Conservation (phyloP, 2,113 vertebrate genomes). For the Mustela lutreola region DNA sequence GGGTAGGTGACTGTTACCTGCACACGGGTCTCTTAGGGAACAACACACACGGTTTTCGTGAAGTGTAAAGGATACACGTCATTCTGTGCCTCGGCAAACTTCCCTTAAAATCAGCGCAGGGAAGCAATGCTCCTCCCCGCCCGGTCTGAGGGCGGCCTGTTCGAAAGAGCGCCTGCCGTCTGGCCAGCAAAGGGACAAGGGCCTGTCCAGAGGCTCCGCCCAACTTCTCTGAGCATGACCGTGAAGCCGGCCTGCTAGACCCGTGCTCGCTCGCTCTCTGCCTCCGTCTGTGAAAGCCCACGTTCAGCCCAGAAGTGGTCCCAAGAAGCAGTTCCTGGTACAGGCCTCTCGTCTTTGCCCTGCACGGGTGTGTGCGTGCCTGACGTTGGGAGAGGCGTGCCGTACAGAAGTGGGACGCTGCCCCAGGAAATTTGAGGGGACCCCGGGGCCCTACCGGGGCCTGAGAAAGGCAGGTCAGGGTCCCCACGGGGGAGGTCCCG, state of each 20-base stretch:
- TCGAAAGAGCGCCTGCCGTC: accelerated
- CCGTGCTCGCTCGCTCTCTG: background rate
- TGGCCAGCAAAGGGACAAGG: background rate
- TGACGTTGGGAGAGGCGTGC: background rate
- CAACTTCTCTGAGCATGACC: too few species aligned
- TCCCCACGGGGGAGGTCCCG: background rate
- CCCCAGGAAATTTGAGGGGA: background rate
- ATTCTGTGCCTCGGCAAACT: background rate
- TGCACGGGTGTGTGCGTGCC: accelerated
- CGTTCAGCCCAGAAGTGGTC: background rate
- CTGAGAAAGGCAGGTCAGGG: background rate
- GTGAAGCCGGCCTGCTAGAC: background rate
- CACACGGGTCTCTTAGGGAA: background rate
- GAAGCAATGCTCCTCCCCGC: background rate
- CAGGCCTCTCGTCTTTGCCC: background rate
- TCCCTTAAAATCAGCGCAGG: background rate
- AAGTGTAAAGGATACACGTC: background rate
- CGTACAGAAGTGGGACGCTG: background rate
- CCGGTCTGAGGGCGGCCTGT: background rate
- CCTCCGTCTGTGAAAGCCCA: background rate
- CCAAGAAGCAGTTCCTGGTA: background rate
- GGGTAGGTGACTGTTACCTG: background rate
- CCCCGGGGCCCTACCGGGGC: accelerated
- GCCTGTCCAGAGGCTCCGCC: accelerated
- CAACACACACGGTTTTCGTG: background rate